Base-by-base conservation (phyloP, 1,140 invertebrate species). In the Lordiphosa collinella region DNA sequence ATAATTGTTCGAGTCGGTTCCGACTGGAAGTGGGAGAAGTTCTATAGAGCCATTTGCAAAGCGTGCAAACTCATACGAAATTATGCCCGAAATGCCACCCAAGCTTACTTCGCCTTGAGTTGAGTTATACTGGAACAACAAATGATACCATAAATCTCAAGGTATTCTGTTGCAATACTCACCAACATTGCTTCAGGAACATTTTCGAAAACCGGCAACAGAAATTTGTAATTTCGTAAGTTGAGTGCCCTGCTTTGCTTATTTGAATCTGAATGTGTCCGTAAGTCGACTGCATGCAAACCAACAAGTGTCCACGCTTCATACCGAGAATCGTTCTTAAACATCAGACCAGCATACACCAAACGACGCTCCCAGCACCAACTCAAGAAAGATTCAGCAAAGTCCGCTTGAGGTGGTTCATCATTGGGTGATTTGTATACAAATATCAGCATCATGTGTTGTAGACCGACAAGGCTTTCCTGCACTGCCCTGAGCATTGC, bases 11-110 rank as follows among this genome's bases (percentile, higher is more conserved):
- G n/a, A n/a, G n/a, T n/a, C n/a, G n/a, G n/a, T 12, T 3, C 1
- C 3, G 1, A 25, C 14, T 0, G 7, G 5, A 1, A 38, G 3
- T 4, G 9, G 22, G 4, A 47, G 8, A 0, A 59, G 32, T 2
- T 66, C 47, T 16, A 52, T 48, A 3, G 16, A 58, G 16, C 35
- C 48, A 36, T 67, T 67, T 5, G 57, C 4, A 16, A 32, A 11
- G 0, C 9, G 13, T 12, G 41, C n/a, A 11, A 66, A 48, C 6
- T 58, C 40, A 7, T 22, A 8, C 3, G 58, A 12, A 2, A 67
- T 2, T 1, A n/a, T n/a, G 0, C 64, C 64, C 7, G 43, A 2
- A 1, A 18, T 8, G 1, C 64, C 64, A 10, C 34, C 34, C 2
- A 67, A 3, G 4, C 35, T 58, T 1, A 58, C 1, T 2, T 58